A percentile compares a stretch with the other conserved stretches of the same genome.
phyloP scores from a whole-genome alignment of 2,113 vertebrate species.

The Ciconia stormi region DNA sequence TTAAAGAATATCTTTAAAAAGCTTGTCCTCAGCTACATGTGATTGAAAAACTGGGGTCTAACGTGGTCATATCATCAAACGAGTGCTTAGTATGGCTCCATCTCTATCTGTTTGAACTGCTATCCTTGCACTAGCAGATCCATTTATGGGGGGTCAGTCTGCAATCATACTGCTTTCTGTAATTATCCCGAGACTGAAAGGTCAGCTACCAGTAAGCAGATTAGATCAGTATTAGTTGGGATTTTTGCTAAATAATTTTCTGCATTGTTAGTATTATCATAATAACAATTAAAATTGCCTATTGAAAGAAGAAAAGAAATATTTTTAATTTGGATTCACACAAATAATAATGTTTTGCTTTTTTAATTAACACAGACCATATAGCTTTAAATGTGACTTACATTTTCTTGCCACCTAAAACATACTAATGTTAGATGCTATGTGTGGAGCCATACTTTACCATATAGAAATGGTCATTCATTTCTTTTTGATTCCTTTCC shows the following conservation, averaged over 20 bases:
- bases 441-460: neutral
- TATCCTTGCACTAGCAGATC: neutral
- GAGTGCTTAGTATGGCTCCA: neutral
- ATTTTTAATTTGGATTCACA: neutral
- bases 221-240: neutral
- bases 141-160: neutral
- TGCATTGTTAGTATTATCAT: neutral
- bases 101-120: neutral
- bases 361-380: neutral
- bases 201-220: neutral
- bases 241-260: neutral
- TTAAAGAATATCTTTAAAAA: neutral
- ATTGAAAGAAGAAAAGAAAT: neutral
- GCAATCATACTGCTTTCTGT: neutral
- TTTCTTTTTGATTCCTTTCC: neutral
- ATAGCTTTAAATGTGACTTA: neutral
- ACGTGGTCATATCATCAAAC: fast-evolving
- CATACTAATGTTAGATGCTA: neutral
- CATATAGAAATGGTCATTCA: neutral
- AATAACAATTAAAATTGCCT: neutral
- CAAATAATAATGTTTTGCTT: neutral
- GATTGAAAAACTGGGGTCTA: neutral
- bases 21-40: neutral
- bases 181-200: neutral
- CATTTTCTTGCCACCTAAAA: neutral